Conservation (phyloP, 1,140 invertebrate species). For the Melipona quadrifasciata region DNA sequence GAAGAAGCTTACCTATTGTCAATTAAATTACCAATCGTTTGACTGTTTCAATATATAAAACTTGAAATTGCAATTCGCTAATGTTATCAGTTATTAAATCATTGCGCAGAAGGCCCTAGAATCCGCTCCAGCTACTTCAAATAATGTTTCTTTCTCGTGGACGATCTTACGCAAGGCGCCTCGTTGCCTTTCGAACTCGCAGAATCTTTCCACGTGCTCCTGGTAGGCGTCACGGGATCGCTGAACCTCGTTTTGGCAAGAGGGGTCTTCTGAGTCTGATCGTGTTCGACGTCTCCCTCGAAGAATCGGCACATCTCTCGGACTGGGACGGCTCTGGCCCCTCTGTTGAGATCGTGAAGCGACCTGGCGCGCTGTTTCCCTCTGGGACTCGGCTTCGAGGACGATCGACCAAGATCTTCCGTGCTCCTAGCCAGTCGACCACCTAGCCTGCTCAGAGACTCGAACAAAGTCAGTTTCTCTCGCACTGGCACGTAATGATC, state of each 20-base stretch:
- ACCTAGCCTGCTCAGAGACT: slow-evolving; percentile 82
- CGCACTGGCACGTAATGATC: slow-evolving; percentile 84
- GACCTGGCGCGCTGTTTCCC: slow-evolving; percentile 83
- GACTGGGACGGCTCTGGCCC: slow-evolving; percentile 78
- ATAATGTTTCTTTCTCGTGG: slow-evolving; percentile 70
- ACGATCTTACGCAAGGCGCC: slow-evolving; percentile 68
- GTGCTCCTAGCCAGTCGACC: slow-evolving; percentile 81
- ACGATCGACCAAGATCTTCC: slow-evolving; percentile 79
- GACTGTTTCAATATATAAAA: background rate
- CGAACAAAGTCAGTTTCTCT: slow-evolving; percentile 84
- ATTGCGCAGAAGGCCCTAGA: background rate
- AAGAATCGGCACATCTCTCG: slow-evolving; percentile 85
- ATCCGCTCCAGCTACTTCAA: slow-evolving; percentile 49
- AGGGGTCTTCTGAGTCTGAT: slow-evolving; percentile 22
- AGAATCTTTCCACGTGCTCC: slow-evolving; percentile 57
- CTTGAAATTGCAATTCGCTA: background rate
- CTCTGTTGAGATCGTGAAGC: slow-evolving; percentile 83
- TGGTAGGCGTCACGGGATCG: slow-evolving; percentile 42
- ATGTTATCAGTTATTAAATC: background rate
- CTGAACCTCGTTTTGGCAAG: slow-evolving; percentile 60
- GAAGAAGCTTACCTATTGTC: too few relatives aligned
- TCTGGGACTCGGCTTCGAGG: slow-evolving; percentile 70
- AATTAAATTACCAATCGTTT: too few relatives aligned
- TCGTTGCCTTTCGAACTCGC: slow-evolving; percentile 50
- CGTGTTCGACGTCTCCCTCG: slow-evolving; percentile 76